Conservation (phyloP, 2,797 vertebrate genomes). For the Perdix hodgsoniae region DNA sequence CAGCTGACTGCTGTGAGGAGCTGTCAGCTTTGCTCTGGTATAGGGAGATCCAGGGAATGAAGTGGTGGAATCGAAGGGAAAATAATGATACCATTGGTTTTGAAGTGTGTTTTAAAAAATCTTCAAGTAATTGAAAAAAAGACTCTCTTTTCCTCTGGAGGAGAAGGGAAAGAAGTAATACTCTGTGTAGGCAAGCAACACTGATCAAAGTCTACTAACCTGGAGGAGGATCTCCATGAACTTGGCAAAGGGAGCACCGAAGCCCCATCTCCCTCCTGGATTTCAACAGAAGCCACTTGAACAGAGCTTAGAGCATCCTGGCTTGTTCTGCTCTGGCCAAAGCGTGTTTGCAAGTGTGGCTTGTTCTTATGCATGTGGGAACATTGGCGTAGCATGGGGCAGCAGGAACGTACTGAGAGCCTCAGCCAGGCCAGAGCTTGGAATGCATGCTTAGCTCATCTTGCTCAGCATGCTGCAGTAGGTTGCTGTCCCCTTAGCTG, state of each 20-base stretch:
- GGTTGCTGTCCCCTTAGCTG: neutral
- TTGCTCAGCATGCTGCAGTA: neutral
- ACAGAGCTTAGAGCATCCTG: neutral
- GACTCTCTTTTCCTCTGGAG: neutral
- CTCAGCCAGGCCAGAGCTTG: neutral
- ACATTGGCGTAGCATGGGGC: rapidly evolving
- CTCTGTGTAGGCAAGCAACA: rapidly evolving
- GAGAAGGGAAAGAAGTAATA: neutral
- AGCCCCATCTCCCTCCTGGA: neutral
- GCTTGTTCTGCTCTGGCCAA: neutral
- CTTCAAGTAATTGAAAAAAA: neutral
- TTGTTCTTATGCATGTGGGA: neutral
- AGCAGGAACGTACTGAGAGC: neutral
- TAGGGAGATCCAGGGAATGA: neutral
- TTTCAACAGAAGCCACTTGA: neutral
- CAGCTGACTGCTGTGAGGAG: constrained; percentile 47
- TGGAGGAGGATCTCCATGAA: rapidly evolving
- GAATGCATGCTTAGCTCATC: neutral
- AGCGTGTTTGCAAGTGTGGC: rapidly evolving
- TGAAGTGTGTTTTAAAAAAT: neutral
- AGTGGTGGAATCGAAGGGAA: neutral
- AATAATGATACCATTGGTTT: neutral
- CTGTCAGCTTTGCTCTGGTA: constrained; percentile 11
- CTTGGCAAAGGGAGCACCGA: neutral
- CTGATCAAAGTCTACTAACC: neutral